Evolutionary conservation across 1,140 invertebrate species (phyloP).

Genomic region (Drosophila mauritiana): DNA sequence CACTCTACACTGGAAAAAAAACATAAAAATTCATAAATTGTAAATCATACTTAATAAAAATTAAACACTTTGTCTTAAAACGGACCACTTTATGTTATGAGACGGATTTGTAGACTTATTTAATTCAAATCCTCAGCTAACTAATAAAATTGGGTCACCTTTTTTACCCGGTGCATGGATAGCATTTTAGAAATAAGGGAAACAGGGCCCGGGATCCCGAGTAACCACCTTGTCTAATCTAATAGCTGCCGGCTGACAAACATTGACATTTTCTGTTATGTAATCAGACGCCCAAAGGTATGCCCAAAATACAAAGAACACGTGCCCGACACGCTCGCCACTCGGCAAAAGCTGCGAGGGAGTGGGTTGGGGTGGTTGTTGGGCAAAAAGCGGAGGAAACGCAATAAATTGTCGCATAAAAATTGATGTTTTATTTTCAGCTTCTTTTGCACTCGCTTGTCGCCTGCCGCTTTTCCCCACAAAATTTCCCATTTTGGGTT

Average conservation of each 20-base stretch:
- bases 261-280: conserved; percentile 82
- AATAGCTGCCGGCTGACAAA: conserved; percentile 78
- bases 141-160: no score
- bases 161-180: neutral
- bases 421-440: conserved; percentile 81
- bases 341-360: conserved; percentile 11
- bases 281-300: conserved; percentile 75
- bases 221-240: conserved; percentile 70
- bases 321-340: conserved; percentile 49
- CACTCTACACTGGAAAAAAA: conserved; percentile 6
- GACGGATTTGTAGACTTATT: no score
- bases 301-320: conserved; percentile 56
- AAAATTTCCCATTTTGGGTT: conserved; percentile 15
- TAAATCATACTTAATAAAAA: no score
- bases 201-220: conserved; percentile 2
- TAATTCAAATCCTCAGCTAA: no score
- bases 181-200: conserved; percentile 4
- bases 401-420: conserved; percentile 82
- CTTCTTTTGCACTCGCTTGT: conserved; percentile 26
- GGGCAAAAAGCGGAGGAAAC: conserved; percentile 16
- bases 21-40: no score
- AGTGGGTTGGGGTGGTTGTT: neutral
- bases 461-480: neutral
- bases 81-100: no score
- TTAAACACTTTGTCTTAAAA: no score